A percentile compares a stretch with the other conserved stretches of the same genome.
Conservation (phyloP, 2,113 vertebrate species). For the Sinocyclocheilus maitianheensis region DNA sequence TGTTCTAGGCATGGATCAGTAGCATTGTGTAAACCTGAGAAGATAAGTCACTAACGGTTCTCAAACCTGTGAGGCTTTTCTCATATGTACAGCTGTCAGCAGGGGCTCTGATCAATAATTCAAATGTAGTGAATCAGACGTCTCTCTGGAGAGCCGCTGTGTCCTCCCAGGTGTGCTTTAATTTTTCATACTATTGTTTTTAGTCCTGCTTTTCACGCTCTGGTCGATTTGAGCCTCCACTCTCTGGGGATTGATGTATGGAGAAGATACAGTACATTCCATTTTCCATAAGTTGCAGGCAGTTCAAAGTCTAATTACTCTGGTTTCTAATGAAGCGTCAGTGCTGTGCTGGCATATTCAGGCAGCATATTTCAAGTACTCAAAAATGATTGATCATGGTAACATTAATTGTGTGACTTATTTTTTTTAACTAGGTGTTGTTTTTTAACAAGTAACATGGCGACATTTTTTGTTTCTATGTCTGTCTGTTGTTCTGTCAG, state of each 20-base stretch:
- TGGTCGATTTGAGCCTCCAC: neutral
- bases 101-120: slow-evolving; percentile 42
- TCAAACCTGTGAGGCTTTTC: neutral
- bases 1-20: slow-evolving; percentile 1
- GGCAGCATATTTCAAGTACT: neutral
- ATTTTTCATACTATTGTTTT: slow-evolving; percentile 28
- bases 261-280: neutral
- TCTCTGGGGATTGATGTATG: slow-evolving; percentile 17
- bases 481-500: neutral
- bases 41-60: slow-evolving; percentile 1
- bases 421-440: neutral
- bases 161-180: slow-evolving; percentile 17
- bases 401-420: neutral
- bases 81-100: slow-evolving; percentile 14
- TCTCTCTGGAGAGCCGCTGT: neutral
- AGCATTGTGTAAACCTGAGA: slow-evolving; percentile 25
- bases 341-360: neutral
- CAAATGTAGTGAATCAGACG: neutral
- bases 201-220: neutral
- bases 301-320: neutral
- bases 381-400: neutral
- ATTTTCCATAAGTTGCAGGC: neutral
- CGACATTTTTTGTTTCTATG: neutral
- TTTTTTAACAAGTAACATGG: neutral
- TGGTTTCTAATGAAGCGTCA: slow-evolving; percentile 1